Evolutionary conservation across 2,113 vertebrate species (phyloP).

Genomic region (Albula goreensis): DNA sequence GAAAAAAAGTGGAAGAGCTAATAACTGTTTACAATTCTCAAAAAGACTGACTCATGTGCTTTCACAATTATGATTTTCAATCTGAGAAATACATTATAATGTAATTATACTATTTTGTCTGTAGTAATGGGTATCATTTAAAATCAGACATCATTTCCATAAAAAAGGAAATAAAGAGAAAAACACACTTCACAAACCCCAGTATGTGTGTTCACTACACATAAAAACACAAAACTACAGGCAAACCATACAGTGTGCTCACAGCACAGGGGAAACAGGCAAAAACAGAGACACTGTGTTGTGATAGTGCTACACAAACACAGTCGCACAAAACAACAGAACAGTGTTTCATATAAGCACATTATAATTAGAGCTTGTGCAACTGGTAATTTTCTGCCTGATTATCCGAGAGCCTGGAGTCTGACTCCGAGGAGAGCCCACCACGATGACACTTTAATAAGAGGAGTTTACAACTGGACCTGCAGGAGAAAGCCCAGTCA

Average conservation of each 20-base stretch:
- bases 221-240: not conserved
- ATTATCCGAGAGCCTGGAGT: conserved; percentile 69
- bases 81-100: not conserved
- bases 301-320: not conserved
- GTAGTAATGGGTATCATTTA: not conserved
- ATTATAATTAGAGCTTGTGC: conserved; percentile 45
- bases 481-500: conserved; percentile 49
- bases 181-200: not conserved
- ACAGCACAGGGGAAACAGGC: not conserved
- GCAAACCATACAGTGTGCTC: not conserved
- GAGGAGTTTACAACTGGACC: conserved; percentile 64
- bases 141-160: not conserved
- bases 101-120: not conserved
- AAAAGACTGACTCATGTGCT: not conserved
- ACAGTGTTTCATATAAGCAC: not conserved
- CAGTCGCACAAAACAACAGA: not conserved
- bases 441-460: conserved; percentile 75
- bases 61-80: not conserved
- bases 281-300: too few relatives aligned
- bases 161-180: not conserved
- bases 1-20: not conserved
- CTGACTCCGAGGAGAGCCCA: conserved; percentile 67
- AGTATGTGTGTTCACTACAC: not conserved
- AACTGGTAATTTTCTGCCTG: conserved; percentile 70
- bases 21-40: not conserved